phyloP scores from a whole-genome alignment of 2,113 vertebrate genomes.

The Ictidomys tridecemlineatus region DNA sequence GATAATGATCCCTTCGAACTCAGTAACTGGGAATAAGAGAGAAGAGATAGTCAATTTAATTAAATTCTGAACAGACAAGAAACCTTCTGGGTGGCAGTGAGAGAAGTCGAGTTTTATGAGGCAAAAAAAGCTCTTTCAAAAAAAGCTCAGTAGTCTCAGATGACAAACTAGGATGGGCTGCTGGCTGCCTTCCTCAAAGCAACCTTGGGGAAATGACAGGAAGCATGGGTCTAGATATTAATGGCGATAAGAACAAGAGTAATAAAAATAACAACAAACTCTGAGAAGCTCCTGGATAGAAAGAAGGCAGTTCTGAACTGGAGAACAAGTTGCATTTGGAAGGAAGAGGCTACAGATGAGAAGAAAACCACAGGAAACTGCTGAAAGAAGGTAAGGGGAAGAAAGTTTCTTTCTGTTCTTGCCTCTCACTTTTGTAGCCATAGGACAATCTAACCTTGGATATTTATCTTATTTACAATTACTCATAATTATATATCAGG shows the following conservation, averaged over 20 bases:
- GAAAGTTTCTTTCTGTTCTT: not conserved
- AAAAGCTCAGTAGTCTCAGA: not conserved
- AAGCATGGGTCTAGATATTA: not conserved
- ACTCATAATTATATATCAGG: not conserved
- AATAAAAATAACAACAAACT: not conserved
- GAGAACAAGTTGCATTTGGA: not conserved
- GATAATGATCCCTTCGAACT: not conserved
- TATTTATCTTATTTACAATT: not conserved
- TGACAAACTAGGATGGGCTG: not conserved
- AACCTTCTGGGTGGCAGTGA: not conserved
- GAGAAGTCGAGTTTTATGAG: not conserved
- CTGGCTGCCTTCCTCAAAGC: not conserved
- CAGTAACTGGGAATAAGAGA: not conserved
- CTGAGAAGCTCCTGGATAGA: not conserved
- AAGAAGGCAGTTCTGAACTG: not conserved
- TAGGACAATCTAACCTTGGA: not conserved
- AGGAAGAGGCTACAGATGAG: not conserved
- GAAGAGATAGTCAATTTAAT: not conserved
- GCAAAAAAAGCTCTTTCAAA: not conserved
- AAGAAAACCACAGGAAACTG: not conserved
- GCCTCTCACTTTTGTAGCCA: not conserved
- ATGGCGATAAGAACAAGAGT: not conserved
- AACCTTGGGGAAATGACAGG: not conserved
- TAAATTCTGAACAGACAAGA: not conserved
- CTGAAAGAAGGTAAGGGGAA: rapidly evolving